These are phyloP conservation scores for Zalophus californianus DNA, from an alignment of 2,797 vertebrate species.

Conservation along the genomic window DNA sequence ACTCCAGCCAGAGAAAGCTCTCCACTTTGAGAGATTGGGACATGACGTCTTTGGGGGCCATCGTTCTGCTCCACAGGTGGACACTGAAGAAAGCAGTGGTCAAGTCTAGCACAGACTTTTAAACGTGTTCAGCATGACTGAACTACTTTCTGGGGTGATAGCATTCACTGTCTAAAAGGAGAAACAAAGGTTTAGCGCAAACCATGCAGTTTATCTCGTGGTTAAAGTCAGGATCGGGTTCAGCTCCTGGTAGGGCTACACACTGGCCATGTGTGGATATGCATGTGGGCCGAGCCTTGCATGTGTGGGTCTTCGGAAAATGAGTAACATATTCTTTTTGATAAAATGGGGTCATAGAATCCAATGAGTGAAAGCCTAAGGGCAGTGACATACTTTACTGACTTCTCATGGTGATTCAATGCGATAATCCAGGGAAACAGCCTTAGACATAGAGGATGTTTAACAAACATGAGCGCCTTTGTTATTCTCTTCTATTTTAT, in stretches of 20 bases:
- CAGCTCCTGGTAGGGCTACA: neutral
- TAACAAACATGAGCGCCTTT: neutral
- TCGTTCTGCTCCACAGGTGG: neutral
- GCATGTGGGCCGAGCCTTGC: no score
- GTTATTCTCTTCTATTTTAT: neutral
- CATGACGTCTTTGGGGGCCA: neutral
- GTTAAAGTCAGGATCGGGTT: neutral
- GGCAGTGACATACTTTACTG: neutral
- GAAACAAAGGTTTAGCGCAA: neutral
- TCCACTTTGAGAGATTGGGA: neutral
- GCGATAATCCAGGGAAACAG: neutral
- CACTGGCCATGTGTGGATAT: accelerated
- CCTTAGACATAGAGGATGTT: accelerated
- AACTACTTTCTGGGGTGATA: no score
- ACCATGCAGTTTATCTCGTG: no score
- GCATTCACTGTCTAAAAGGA: accelerated
- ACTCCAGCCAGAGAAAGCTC: neutral
- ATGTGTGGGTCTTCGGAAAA: neutral
- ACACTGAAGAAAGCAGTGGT: neutral
- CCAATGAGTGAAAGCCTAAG: no score
- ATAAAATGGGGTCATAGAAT: neutral
- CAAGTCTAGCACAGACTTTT: neutral
- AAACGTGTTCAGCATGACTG: neutral
- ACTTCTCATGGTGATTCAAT: neutral
- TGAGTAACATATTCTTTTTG: neutral